phyloP scores from a whole-genome alignment of 1,140 invertebrate species.

The Cyphomyrmex costatus region DNA sequence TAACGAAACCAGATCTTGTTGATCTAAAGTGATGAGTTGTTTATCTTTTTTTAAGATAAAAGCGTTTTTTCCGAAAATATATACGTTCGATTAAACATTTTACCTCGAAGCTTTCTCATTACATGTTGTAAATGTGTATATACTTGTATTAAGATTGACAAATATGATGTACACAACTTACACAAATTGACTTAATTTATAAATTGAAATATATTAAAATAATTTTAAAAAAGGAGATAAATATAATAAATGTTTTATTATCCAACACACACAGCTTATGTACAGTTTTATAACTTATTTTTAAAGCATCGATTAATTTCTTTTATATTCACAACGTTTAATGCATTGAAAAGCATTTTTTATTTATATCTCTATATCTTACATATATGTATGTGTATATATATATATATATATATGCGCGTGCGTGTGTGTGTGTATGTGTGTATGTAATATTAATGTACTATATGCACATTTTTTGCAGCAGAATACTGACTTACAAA shows the following conservation, averaged over 20 bases:
- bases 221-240: constrained; percentile 21
- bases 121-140: constrained; percentile 18
- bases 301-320: too few relatives aligned
- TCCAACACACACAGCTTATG: not conserved
- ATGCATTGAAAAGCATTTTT: too few relatives aligned
- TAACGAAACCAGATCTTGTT: too few relatives aligned
- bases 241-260: constrained; percentile 34
- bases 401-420: too few relatives aligned
- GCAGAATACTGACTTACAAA: too few relatives aligned
- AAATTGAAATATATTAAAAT: constrained; percentile 33
- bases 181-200: constrained; percentile 16
- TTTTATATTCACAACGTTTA: too few relatives aligned
- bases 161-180: constrained; percentile 33
- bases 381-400: too few relatives aligned
- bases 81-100: not conserved
- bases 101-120: constrained; percentile 36
- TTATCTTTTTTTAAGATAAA: constrained; percentile 46
- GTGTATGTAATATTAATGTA: too few relatives aligned
- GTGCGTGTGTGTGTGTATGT: too few relatives aligned
- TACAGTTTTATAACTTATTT: constrained; percentile 2
- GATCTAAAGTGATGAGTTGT: too few relatives aligned
- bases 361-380: too few relatives aligned
- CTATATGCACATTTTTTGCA: too few relatives aligned
- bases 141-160: not conserved
- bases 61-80: not conserved